These are phyloP conservation scores for Drosophila limbata DNA, from an alignment of 2,888 invertebrate species.

Conservation along the genomic window DNA sequence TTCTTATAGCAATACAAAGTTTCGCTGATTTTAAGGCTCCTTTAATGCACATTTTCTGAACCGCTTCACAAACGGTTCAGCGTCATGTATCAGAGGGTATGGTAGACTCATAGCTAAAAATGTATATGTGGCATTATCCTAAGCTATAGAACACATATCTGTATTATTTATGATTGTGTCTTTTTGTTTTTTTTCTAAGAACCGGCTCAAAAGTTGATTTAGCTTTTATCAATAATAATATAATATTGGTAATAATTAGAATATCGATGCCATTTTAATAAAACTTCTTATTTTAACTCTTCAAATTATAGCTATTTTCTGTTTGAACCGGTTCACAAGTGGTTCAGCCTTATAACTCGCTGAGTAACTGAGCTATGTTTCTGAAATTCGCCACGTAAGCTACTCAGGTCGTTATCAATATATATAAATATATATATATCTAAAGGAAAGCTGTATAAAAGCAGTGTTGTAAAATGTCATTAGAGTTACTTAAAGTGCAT, in stretches of 20 bases:
- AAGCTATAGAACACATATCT: too few relatives aligned
- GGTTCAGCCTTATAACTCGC: neutral
- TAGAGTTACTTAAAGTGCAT: conserved; percentile 19
- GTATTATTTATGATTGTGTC: too few relatives aligned
- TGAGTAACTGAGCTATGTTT: neutral
- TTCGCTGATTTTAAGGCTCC: neutral
- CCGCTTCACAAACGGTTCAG: too few relatives aligned
- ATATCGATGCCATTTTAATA: neutral
- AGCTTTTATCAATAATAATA: too few relatives aligned
- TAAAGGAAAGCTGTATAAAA: neutral
- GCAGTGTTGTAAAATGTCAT: conserved; percentile 18
- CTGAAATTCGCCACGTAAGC: neutral
- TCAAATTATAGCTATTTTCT: neutral
- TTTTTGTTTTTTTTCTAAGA: too few relatives aligned
- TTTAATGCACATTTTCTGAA: too few relatives aligned
- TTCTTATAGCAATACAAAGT: neutral
- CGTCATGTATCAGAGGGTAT: too few relatives aligned
- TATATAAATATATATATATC: neutral
- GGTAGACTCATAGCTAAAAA: too few relatives aligned
- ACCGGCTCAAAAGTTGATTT: too few relatives aligned
- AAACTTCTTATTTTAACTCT: neutral
- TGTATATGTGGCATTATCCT: too few relatives aligned
- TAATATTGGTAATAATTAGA: too few relatives aligned
- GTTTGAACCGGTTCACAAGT: conserved; percentile 10
- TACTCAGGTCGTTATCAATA: neutral